Conservation (phyloP, 2,797 vertebrate species). For the Loriculus beryllinus region DNA sequence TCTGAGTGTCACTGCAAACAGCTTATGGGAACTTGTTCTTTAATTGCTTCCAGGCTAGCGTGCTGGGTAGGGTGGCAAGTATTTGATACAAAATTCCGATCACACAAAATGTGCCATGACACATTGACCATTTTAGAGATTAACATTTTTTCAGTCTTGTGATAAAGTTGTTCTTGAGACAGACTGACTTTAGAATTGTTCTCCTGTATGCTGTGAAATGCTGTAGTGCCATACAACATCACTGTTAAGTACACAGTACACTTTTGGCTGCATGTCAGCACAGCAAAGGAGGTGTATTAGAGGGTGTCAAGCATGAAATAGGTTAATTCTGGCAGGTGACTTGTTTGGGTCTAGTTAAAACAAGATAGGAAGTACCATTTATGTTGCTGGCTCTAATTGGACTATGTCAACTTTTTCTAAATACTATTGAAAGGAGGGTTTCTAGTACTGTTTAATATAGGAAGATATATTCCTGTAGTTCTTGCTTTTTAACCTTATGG, state of each 20-base stretch:
- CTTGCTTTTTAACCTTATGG: background rate
- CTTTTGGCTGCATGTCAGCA: background rate
- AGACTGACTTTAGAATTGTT: conserved; percentile 5
- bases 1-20: background rate
- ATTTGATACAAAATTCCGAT: background rate
- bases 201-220: background rate
- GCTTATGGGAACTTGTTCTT: background rate
- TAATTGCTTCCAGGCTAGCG: background rate
- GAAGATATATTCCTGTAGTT: background rate
- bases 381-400: background rate
- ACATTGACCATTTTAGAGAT: conserved; percentile 24
- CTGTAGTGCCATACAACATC: background rate
- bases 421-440: background rate
- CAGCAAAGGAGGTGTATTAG: background rate
- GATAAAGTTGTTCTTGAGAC: conserved; percentile 19
- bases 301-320: background rate
- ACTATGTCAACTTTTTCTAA: background rate
- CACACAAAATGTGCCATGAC: background rate
- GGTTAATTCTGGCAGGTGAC: background rate
- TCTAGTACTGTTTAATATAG: background rate
- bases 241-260: background rate
- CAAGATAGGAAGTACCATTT: background rate
- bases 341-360: background rate
- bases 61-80: background rate
- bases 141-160: conserved; percentile 47